A percentile compares a stretch with the other conserved stretches of the same genome.
phyloP scores from a whole-genome alignment of 2,113 vertebrate genomes.

The human (Homo sapiens) region GRCh38 chr1:217127001-217127500 shows the following conservation, averaged over 20 bases:
- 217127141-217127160: not conserved
- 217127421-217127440: not conserved
- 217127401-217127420: not conserved
- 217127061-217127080: not conserved
- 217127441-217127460: rapidly evolving
- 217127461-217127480: not conserved
- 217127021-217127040: not conserved
- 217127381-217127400: not conserved
- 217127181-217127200: not conserved
- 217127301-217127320: not conserved
- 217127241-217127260: not conserved
- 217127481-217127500: not conserved
- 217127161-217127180: not conserved
- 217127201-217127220: not conserved
- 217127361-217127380: not conserved
- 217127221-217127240: no score
- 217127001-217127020: not conserved
- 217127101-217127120: not conserved
- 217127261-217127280: not conserved
- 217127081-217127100: not conserved
- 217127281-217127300: not conserved
- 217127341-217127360: not conserved
- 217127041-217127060: not conserved
- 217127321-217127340: not conserved
- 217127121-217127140: not conserved